Evolutionary conservation across 2,113 vertebrate genomes (phyloP).

Genomic region (Ptyas mucosa): DNA sequence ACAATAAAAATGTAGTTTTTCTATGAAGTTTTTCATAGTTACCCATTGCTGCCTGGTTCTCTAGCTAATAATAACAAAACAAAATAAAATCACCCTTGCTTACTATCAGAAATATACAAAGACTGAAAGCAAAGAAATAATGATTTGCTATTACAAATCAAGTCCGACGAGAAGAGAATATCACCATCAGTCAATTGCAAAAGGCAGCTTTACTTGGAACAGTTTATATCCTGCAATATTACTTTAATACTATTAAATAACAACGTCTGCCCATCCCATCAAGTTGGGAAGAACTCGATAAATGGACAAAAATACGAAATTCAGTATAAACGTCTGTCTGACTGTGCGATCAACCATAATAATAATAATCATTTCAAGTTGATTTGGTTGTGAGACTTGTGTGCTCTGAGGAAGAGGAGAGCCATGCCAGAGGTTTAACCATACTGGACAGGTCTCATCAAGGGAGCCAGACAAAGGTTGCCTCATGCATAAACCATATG

Average conservation of each 20-base stretch:
- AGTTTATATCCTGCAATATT: too few species aligned
- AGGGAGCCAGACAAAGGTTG: too few species aligned
- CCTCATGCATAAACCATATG: too few species aligned
- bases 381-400: not conserved
- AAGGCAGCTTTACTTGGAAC: too few species aligned
- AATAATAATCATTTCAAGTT: not conserved
- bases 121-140: not conserved
- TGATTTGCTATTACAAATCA: not conserved
- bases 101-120: not conserved
- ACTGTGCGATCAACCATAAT: too few species aligned
- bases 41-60: not conserved
- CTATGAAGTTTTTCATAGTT: not conserved
- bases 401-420: not conserved
- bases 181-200: too few species aligned
- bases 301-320: not conserved
- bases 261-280: too few species aligned
- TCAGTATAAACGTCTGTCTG: too few species aligned
- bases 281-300: too few species aligned
- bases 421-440: too few species aligned
- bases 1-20: not conserved
- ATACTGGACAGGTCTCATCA: too few species aligned
- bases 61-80: not conserved
- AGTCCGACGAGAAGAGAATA: not conserved
- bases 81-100: not conserved
- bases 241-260: too few species aligned